Percentiles rank a stretch among this genome's conserved stretches.
These are phyloP conservation scores for Andrena trimmerana DNA, from an alignment of 2,888 invertebrate genomes.

Conservation along the genomic window DNA sequence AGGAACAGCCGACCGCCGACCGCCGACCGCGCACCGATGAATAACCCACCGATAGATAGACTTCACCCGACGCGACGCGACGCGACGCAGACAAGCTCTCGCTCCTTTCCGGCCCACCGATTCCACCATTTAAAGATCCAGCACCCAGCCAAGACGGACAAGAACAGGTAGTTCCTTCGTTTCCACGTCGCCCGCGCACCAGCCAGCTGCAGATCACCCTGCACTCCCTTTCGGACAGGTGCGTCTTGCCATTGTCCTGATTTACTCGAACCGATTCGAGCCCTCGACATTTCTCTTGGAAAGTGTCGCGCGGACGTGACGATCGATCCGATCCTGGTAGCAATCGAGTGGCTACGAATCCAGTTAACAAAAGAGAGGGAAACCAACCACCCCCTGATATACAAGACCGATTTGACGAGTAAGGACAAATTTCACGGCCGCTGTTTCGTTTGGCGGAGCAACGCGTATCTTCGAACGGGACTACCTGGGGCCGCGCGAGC, in stretches of 20 bases:
- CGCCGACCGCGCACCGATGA: neutral
- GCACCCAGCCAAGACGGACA: neutral
- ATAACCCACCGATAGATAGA: neutral
- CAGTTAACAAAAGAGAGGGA: too few species aligned
- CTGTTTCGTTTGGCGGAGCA: neutral
- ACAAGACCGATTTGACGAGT: too few species aligned
- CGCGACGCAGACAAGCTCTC: neutral
- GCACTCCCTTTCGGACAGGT: constrained; percentile 19
- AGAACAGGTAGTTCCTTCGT: constrained; percentile 37
- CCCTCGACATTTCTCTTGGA: neutral
- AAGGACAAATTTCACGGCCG: constrained; percentile 15
- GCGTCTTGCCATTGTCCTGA: constrained; percentile 12
- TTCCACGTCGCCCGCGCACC: neutral
- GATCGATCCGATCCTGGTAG: neutral
- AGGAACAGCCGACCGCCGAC: constrained; percentile 7
- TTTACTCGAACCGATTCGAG: neutral
- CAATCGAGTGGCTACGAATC: too few species aligned
- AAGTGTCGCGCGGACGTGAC: neutral
- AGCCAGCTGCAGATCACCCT: constrained; percentile 12
- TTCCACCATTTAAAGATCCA: constrained; percentile 32
- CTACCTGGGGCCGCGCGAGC: neutral
- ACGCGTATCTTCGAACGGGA: too few species aligned
- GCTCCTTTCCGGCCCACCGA: neutral
- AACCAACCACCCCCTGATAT: too few species aligned
- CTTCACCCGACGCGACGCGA: neutral